These are phyloP conservation scores for Crotalus adamanteus DNA, from an alignment of 2,797 vertebrate species.

Conservation along the genomic window DNA sequence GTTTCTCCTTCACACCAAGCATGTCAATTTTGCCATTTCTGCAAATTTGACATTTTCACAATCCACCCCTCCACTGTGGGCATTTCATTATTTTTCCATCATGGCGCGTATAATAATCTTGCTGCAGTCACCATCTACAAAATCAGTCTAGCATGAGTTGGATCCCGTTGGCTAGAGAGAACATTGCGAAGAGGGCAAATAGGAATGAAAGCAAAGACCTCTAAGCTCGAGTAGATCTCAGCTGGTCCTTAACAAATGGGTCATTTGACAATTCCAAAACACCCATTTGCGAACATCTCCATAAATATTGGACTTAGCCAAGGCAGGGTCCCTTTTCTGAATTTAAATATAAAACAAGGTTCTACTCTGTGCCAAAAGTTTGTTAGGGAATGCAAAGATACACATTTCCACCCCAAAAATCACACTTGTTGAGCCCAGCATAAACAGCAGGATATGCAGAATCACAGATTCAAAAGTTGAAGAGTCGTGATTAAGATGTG, in stretches of 20 bases:
- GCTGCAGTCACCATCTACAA: not conserved
- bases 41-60: not conserved
- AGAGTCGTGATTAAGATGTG: not conserved
- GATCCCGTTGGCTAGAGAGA: not conserved
- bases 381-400: not conserved
- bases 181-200: not conserved
- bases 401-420: not conserved
- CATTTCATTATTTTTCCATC: not conserved
- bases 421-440: not conserved
- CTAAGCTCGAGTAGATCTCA: not conserved
- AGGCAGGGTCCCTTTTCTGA: not conserved
- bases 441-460: not conserved
- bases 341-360: not conserved
- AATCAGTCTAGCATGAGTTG: not conserved
- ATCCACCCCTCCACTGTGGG: not conserved
- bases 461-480: not conserved
- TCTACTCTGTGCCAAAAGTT: not conserved
- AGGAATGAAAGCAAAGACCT: rapidly evolving
- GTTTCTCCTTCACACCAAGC: not conserved
- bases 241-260: not conserved
- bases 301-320: not conserved
- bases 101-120: not conserved
- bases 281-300: not conserved
- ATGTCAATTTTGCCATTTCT: not conserved
- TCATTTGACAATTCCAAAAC: not conserved